These are phyloP conservation scores for Turritopsis rubra DNA, from an alignment of 30 jellyfish, hydroid and myxozoan species.

Conservation along the genomic window DNA sequence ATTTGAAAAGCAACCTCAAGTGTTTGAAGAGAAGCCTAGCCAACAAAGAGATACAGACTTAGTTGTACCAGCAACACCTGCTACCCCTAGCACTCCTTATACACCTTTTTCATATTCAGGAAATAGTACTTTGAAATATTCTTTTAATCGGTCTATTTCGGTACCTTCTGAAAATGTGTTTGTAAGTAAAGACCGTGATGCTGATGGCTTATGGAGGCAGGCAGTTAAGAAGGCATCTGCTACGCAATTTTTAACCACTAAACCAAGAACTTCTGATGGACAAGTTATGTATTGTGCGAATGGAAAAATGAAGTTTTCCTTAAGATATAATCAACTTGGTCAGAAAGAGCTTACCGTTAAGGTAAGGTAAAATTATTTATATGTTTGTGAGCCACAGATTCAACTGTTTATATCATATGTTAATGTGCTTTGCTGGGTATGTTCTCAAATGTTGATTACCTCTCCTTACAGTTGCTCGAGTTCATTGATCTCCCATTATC, in stretches of 20 bases:
- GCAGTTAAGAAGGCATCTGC: slow-evolving; percentile 58
- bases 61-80: slow-evolving; percentile 1
- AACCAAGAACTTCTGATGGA: background rate
- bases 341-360: slow-evolving; percentile 23
- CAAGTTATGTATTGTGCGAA: slow-evolving; percentile 34
- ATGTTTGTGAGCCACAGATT: no score
- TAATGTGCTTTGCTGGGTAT: background rate
- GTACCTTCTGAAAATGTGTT: slow-evolving; percentile 36
- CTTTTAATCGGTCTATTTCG: slow-evolving; percentile 29
- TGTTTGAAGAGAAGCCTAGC: background rate
- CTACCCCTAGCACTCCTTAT: slow-evolving; percentile 13
- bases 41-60: background rate
- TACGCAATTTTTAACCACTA: slow-evolving; percentile 28
- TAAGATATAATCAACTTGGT: slow-evolving; percentile 39
- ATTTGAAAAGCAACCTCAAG: background rate
- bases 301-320: slow-evolving; percentile 67
- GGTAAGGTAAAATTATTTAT: no score
- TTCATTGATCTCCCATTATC: slow-evolving; percentile 69
- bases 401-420: no score
- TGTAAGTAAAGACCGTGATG: slow-evolving; percentile 28
- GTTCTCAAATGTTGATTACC: background rate
- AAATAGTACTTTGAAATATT: background rate
- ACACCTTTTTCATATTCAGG: slow-evolving; percentile 3
- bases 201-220: slow-evolving; percentile 59
- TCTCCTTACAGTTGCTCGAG: slow-evolving; percentile 51